phyloP scores from a whole-genome alignment of 2,113 vertebrate species.

The Nerophis lumbriciformis region DNA sequence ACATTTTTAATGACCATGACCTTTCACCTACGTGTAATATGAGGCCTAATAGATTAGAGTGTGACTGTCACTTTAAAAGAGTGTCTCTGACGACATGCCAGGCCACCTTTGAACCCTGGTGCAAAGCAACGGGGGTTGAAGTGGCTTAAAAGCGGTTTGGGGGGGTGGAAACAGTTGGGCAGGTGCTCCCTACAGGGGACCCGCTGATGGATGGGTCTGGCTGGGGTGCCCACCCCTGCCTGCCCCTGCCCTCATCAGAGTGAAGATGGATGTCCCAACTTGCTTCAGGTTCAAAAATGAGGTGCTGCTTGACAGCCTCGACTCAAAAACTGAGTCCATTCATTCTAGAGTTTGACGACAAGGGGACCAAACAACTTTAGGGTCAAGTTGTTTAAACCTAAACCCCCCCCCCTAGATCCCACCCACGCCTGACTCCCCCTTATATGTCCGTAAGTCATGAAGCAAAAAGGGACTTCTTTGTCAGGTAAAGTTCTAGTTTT shows the following conservation, averaged over 20 bases:
- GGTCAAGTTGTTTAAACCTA: constrained; percentile 51
- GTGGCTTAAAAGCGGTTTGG: background rate
- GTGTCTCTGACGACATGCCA: constrained; percentile 42
- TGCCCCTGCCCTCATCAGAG: constrained; percentile 39
- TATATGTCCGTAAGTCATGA: constrained; percentile 2
- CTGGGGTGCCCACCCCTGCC: constrained; percentile 55
- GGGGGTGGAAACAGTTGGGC: constrained; percentile 48
- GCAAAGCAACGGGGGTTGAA: constrained; percentile 24
- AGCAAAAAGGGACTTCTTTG: background rate
- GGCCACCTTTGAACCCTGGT: constrained; percentile 44
- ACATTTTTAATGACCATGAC: constrained; percentile 36
- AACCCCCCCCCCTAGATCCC: background rate
- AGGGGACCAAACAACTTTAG: constrained; percentile 24
- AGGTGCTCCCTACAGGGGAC: constrained; percentile 49
- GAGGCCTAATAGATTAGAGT: constrained; percentile 40
- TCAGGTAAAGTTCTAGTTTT: no score
- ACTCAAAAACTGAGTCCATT: constrained; percentile 34
- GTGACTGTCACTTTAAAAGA: constrained; percentile 48
- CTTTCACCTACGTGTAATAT: constrained; percentile 32
- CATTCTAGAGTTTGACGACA: constrained; percentile 34
- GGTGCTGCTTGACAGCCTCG: constrained; percentile 45
- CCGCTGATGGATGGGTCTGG: constrained; percentile 55
- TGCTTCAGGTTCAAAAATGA: constrained; percentile 48
- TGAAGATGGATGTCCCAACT: constrained; percentile 52
- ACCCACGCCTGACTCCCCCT: background rate